Percentiles rank a stretch among this genome's conserved stretches.
phyloP scores from a whole-genome alignment of 2,888 invertebrate species.

The Platycheirus rosarum region DNA sequence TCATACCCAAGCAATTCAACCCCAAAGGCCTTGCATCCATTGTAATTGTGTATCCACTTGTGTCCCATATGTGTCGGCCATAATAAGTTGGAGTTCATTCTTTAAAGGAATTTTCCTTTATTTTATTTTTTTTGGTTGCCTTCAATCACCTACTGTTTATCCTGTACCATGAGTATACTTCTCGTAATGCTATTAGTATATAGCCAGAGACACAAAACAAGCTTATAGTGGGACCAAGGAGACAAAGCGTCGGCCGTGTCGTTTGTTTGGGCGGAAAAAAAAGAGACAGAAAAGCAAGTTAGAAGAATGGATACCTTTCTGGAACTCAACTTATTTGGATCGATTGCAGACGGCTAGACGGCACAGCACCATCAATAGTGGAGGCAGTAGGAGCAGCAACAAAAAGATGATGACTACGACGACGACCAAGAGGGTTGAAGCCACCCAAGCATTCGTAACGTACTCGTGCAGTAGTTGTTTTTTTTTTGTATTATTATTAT shows the following conservation, averaged over 20 bases:
- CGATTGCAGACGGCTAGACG: constrained; percentile 76
- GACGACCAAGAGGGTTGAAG: constrained; percentile 37
- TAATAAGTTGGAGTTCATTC: constrained; percentile 4
- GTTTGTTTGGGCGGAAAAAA: constrained; percentile 7
- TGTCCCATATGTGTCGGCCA: constrained; percentile 1
- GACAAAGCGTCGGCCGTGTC: constrained; percentile 28
- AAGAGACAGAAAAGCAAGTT: constrained; percentile 24
- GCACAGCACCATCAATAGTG: background rate
- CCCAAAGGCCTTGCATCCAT: background rate
- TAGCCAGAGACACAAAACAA: constrained; percentile 39
- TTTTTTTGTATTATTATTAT: too few species aligned
- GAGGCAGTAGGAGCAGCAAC: constrained; percentile 43
- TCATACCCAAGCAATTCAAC: background rate
- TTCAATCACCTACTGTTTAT: constrained; percentile 49
- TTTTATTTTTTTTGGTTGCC: background rate
- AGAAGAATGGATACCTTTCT: constrained; percentile 35
- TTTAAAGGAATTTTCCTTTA: background rate
- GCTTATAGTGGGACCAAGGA: constrained; percentile 22
- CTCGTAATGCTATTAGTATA: constrained; percentile 61
- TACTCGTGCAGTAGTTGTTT: constrained; percentile 19
- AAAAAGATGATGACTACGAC: constrained; percentile 57
- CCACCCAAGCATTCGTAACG: constrained; percentile 52
- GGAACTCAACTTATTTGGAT: constrained; percentile 57
- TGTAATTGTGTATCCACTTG: constrained; percentile 1
- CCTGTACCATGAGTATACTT: constrained; percentile 22